Conservation (phyloP, 37 sponge, comb jelly and placozoan species). For the Ephydatia muelleri region DNA sequence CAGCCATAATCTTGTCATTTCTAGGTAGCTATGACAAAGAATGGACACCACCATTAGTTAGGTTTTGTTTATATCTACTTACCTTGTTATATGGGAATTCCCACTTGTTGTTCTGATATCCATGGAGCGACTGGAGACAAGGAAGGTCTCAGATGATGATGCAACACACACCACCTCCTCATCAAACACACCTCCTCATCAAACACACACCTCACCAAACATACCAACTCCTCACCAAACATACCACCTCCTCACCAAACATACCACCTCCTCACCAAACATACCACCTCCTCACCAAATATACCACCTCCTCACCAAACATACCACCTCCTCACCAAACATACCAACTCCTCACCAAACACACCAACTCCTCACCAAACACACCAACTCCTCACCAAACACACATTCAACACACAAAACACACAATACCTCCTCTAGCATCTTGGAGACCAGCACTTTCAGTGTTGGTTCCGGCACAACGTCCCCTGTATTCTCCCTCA, state of each 20-base stretch:
- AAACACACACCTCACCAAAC: neutral
- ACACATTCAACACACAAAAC: slow-evolving; percentile 20
- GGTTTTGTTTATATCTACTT: neutral
- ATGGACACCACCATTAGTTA: neutral
- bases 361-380: slow-evolving; percentile 7
- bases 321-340: neutral
- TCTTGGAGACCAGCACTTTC: slow-evolving; percentile 45
- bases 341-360: neutral
- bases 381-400: slow-evolving; percentile 22
- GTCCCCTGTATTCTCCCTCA: slow-evolving; percentile 69
- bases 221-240: neutral
- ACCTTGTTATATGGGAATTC: slow-evolving; percentile 56
- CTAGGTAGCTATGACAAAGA: slow-evolving; percentile 38
- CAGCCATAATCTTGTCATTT: slow-evolving; percentile 48
- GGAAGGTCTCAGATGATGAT: neutral
- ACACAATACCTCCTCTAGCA: slow-evolving; percentile 70
- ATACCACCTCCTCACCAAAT: neutral
- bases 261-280: too few species aligned
- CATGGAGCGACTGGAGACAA: slow-evolving; percentile 39
- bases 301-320: too few species aligned
- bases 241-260: neutral
- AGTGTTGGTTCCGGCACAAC: slow-evolving; percentile 60
- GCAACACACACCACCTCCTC: neutral
- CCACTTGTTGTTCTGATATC: slow-evolving; percentile 58
- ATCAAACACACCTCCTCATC: neutral